These are phyloP conservation scores for Ypsolopha sequella DNA, from an alignment of 2,888 invertebrate genomes.

Conservation along the genomic window DNA sequence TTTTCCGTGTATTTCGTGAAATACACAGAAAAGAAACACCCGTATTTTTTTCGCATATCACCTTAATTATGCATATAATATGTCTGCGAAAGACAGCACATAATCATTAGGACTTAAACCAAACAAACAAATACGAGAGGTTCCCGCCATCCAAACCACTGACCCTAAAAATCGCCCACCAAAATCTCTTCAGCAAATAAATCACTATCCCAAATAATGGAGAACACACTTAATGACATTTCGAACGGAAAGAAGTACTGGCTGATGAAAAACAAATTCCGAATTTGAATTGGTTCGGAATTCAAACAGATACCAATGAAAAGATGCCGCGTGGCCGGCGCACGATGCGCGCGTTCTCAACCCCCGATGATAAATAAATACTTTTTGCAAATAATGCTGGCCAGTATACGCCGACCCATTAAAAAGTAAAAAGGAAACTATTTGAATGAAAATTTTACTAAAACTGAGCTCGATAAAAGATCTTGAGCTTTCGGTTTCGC, in stretches of 20 bases:
- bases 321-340: slow-evolving; percentile 53
- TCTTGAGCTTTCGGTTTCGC: not conserved
- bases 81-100: too few relatives aligned
- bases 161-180: slow-evolving; percentile 28
- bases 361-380: slow-evolving; percentile 61
- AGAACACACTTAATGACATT: slow-evolving; percentile 49
- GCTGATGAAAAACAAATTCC: slow-evolving; percentile 66
- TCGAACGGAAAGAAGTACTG: slow-evolving; percentile 47
- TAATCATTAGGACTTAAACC: too few relatives aligned
- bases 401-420: not conserved
- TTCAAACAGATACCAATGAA: slow-evolving; percentile 67
- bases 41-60: too few relatives aligned
- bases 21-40: too few relatives aligned
- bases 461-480: too few relatives aligned
- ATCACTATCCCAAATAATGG: slow-evolving; percentile 16
- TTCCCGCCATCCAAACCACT: slow-evolving; percentile 20
- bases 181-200: slow-evolving; percentile 45
- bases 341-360: slow-evolving; percentile 50
- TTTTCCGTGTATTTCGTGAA: too few relatives aligned
- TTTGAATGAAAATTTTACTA: not conserved
- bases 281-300: slow-evolving; percentile 50
- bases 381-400: slow-evolving; percentile 65
- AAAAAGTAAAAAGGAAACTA: not conserved
- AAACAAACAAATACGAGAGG: not conserved
- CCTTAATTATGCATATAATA: too few relatives aligned